Percentiles rank a stretch among this genome's conserved stretches.
Conservation (phyloP, 2,888 invertebrate genomes). For the Pheosia tremula region DNA sequence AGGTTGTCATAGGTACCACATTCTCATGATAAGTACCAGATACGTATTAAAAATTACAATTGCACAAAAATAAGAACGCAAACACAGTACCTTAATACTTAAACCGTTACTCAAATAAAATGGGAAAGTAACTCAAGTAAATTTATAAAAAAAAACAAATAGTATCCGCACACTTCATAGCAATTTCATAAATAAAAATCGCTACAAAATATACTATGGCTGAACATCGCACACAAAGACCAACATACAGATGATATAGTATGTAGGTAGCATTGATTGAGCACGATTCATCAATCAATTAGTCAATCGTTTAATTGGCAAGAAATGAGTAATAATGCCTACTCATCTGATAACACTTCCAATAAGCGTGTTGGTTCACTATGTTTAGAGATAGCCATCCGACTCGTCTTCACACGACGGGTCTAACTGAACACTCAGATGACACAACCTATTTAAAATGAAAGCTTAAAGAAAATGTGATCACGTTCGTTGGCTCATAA, state of each 20-base stretch:
- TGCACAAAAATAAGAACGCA: no score
- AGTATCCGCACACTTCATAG: background rate
- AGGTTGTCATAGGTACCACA: no score
- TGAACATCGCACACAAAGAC: background rate
- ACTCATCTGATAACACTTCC: slow-evolving; percentile 14
- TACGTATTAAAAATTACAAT: no score
- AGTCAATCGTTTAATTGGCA: slow-evolving; percentile 23
- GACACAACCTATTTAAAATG: background rate
- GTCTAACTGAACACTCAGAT: no score
- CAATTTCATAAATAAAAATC: background rate
- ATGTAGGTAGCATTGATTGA: background rate
- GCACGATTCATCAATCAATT: slow-evolving; percentile 25
- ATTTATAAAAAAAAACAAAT: background rate
- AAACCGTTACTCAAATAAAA: no score
- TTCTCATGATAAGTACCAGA: no score
- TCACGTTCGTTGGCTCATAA: no score
- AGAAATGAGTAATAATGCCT: slow-evolving; percentile 18
- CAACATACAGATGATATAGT: background rate
- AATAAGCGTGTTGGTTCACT: background rate
- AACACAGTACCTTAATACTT: no score
- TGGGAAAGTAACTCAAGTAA: no score
- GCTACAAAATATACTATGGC: background rate
- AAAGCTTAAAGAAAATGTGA: no score
- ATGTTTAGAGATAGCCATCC: no score
- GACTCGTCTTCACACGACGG: no score